A percentile compares a stretch with the other conserved stretches of the same genome.
These are phyloP conservation scores for Drosophila orena DNA, from an alignment of 1,140 invertebrate genomes.

Conservation along the genomic window DNA sequence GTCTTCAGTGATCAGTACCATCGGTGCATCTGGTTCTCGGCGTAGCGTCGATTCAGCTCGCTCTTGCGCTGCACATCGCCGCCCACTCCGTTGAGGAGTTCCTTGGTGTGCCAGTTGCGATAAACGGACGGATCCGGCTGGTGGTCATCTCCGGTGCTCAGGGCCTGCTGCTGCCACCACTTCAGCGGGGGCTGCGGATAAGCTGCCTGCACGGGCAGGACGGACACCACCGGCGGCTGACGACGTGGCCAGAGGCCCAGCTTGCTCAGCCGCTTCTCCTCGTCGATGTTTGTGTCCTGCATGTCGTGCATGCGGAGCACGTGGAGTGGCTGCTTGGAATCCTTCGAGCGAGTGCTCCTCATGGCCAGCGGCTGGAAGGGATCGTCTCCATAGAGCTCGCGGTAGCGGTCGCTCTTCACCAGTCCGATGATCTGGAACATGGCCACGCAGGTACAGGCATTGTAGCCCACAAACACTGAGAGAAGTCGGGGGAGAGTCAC, in stretches of 20 bases:
- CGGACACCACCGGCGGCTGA: constrained; percentile 62
- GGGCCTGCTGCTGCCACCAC: constrained; percentile 70
- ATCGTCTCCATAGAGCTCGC: constrained; percentile 79
- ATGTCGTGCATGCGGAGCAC: constrained; percentile 49
- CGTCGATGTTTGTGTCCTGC: constrained; percentile 63
- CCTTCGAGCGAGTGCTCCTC: neutral
- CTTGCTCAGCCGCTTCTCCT: constrained; percentile 65
- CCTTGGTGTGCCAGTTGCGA: constrained; percentile 61
- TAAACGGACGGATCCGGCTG: constrained; percentile 53
- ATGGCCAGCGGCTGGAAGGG: constrained; percentile 60
- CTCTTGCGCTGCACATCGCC: constrained; percentile 64
- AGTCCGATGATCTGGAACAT: constrained; percentile 72
- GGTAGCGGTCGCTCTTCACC: constrained; percentile 61
- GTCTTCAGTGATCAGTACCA: constrained; percentile 21
- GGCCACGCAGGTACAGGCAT: constrained; percentile 66
- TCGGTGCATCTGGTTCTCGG: constrained; percentile 45
- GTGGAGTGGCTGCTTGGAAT: constrained; percentile 29
- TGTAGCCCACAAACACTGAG: constrained; percentile 75
- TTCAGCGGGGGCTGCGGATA: constrained; percentile 45
- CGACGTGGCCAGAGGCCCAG: constrained; percentile 59
- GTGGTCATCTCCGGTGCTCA: constrained; percentile 36
- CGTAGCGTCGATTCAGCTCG: constrained; percentile 58
- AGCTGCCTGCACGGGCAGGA: constrained; percentile 50
- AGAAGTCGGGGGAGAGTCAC: too few species aligned
- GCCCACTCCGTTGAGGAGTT: constrained; percentile 55